Conservation (phyloP, 1,140 invertebrate genomes). For the Aphaenogaster floridana region DNA sequence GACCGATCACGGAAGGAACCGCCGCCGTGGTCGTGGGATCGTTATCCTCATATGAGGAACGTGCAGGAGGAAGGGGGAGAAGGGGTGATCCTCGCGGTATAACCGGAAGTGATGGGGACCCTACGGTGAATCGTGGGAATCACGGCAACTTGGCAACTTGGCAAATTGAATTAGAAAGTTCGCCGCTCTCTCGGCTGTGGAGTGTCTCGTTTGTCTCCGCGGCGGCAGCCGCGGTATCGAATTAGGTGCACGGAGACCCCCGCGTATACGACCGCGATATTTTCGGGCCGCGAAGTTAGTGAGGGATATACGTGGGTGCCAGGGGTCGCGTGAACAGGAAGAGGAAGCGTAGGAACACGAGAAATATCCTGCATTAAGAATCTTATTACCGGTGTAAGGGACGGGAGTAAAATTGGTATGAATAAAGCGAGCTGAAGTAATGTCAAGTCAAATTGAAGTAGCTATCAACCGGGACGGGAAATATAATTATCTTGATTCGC, state of each 20-base stretch:
- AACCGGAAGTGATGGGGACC: conserved; percentile 66
- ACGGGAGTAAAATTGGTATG: neutral
- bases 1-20: conserved; percentile 27
- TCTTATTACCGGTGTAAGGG: neutral
- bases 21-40: conserved; percentile 11
- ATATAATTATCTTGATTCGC: neutral
- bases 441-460: neutral
- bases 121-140: conserved; percentile 72
- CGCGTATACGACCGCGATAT: conserved; percentile 34
- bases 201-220: conserved; percentile 76
- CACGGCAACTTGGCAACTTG: conserved; percentile 69
- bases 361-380: neutral
- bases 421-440: neutral
- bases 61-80: neutral
- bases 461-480: neutral
- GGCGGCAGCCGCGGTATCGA: conserved; percentile 46
- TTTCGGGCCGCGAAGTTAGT: conserved; percentile 42
- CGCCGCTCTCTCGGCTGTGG: conserved; percentile 66
- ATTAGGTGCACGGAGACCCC: conserved; percentile 45
- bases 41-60: neutral
- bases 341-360: too few relatives aligned
- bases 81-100: neutral
- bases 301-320: neutral
- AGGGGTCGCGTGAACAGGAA: neutral
- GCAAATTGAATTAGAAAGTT: conserved; percentile 81